Conservation (phyloP, 2,888 invertebrate species). For the Gisinianus flammeolus region DNA sequence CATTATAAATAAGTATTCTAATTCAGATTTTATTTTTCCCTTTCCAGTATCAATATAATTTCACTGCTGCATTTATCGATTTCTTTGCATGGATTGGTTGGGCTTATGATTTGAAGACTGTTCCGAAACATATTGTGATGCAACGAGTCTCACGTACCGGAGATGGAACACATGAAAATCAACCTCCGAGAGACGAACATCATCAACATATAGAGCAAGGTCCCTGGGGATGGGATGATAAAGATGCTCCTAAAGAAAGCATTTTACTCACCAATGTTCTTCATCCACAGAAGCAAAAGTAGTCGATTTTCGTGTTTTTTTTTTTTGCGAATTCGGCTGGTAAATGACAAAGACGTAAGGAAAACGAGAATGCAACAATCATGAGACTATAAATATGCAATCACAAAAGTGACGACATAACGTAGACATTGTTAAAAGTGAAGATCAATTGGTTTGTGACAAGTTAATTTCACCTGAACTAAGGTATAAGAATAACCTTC, state of each 20-base stretch:
- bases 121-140: constrained; percentile 61
- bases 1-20: too few relatives aligned
- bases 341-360: background rate
- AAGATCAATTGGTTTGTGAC: background rate
- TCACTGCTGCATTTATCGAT: constrained; percentile 64
- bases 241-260: constrained; percentile 51
- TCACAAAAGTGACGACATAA: background rate
- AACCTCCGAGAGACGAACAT: constrained; percentile 19
- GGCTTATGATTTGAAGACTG: constrained; percentile 63
- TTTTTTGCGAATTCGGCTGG: constrained; percentile 5
- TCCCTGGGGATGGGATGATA: constrained; percentile 58
- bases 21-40: too few relatives aligned
- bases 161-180: constrained; percentile 54
- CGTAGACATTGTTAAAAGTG: background rate
- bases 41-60: constrained; percentile 61
- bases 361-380: constrained; percentile 5
- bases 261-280: constrained; percentile 35
- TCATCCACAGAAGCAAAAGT: constrained; percentile 42
- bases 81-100: constrained; percentile 62
- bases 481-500: background rate
- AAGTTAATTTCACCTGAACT: background rate
- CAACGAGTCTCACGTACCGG: constrained; percentile 62
- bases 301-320: too few relatives aligned
- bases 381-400: background rate
- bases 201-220: constrained; percentile 39